phyloP scores from a whole-genome alignment of 2,888 invertebrate genomes.

The Priocnemis perturbator region DNA sequence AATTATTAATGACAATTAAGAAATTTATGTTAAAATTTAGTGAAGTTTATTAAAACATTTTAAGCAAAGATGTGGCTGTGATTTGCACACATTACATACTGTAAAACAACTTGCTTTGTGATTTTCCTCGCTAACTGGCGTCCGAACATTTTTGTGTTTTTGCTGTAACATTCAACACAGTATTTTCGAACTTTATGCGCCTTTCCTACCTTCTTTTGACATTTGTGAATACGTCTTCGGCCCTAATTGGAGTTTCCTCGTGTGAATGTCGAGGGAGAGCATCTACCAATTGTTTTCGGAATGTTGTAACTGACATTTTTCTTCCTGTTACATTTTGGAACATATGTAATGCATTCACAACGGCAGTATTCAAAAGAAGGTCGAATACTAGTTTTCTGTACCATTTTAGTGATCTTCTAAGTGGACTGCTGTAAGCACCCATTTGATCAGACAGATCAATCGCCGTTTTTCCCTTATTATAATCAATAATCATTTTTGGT shows the following conservation, averaged over 20 bases:
- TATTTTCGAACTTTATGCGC: no score
- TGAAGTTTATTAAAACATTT: no score
- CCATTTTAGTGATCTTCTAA: constrained; percentile 42
- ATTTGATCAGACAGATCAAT: constrained; percentile 40
- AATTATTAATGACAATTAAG: constrained; percentile 4
- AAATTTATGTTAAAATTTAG: no score
- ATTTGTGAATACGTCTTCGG: no score
- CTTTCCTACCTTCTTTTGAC: no score
- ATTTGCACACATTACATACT: no score
- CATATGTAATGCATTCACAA: constrained; percentile 30
- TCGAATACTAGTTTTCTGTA: constrained; percentile 38
- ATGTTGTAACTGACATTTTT: constrained; percentile 26
- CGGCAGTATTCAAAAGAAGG: constrained; percentile 37
- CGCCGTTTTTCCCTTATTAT: constrained; percentile 35
- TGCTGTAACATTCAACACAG: no score
- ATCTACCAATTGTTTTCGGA: constrained; percentile 28
- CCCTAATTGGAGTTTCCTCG: constrained; percentile 25
- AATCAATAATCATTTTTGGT: constrained; percentile 37
- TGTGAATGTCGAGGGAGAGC: constrained; percentile 27
- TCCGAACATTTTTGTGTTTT: no score
- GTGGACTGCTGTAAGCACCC: constrained; percentile 35
- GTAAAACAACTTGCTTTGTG: no score
- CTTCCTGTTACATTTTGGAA: constrained; percentile 20
- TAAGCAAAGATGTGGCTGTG: no score
- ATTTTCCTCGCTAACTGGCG: no score